Evolutionary conservation across 2,113 vertebrate species (phyloP), one percentile per base, ranked within the genome.

Genomic region (Muntiacus reevesi): DNA sequence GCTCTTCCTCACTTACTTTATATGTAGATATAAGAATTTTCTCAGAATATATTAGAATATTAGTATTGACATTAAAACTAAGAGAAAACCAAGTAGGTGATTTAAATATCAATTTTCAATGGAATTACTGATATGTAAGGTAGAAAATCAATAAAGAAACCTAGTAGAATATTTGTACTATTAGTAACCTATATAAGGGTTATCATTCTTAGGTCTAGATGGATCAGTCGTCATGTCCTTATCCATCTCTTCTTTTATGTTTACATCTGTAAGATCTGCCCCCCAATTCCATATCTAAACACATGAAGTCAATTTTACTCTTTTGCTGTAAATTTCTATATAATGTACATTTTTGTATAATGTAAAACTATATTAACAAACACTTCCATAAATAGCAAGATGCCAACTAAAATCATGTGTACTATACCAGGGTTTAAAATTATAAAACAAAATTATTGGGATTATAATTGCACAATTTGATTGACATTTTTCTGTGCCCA

Each of bases 321-420:
- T 84, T 87, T 84, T 45, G 86, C 64, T 50, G 5, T 79, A 50
- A 86, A 27, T 3, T 47, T 47, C 43, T 45, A 79, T 33, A 50
- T 43, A 83, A 83, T 47, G 9, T n/a, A 93, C 43, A 3, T 82
- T 94, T 83, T 28, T 64, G 14, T 27, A 79, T 62, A 54, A 92
- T 33, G 6, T 83, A 50, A 92, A 89, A 76, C 11, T 43, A 74
- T 7, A 50, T 45, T 64, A 92, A 83, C 30, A 88, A 33, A 25
- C 21, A 84, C 76, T 67, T 96, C n/a, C 62, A 64, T 50, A 86
- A 78, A 94, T 33, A 92, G n/a, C 7, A 78, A 93, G 11, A 90
- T 79, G 3, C 25, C n/a, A 67, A 93, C 6, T 60, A 90, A 97
- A 97, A 83, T 87, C 17, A 95, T n/a, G 9, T 57, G 27, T 60